Conservation (phyloP, 2,888 invertebrate genomes). For the Papilio protenor region DNA sequence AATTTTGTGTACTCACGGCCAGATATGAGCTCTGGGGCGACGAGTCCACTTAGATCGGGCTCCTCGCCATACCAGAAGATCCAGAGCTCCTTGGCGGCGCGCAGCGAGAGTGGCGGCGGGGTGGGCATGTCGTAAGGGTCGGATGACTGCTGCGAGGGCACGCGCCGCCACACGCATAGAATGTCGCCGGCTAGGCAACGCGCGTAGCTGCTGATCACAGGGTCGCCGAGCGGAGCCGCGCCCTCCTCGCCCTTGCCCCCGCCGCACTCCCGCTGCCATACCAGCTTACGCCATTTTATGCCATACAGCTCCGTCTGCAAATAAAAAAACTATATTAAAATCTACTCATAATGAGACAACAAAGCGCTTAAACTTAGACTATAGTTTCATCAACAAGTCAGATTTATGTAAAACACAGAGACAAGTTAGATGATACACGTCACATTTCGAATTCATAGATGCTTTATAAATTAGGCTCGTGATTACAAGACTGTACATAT, state of each 20-base stretch:
- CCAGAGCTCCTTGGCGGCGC: slow-evolving; percentile 98
- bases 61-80: slow-evolving; percentile 99
- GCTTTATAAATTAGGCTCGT: background rate
- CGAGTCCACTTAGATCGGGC: slow-evolving; percentile 93
- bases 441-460: background rate
- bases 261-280: slow-evolving; percentile 89
- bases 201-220: slow-evolving; percentile 95
- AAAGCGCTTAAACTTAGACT: background rate
- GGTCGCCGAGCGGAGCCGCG: slow-evolving; percentile 92
- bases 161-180: slow-evolving; percentile 98
- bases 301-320: slow-evolving; percentile 98
- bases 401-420: background rate
- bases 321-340: slow-evolving; percentile 25
- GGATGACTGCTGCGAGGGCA: slow-evolving; percentile 83
- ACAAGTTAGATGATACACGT: background rate
- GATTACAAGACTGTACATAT: background rate
- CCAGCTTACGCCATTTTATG: slow-evolving; percentile 99
- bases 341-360: background rate
- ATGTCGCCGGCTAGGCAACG: slow-evolving; percentile 97
- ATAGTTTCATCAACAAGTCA: background rate
- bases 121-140: slow-evolving; percentile 81
- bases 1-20: slow-evolving; percentile 88
- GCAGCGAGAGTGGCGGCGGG: slow-evolving; percentile 91
- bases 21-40: slow-evolving; percentile 92
- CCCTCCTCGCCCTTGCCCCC: slow-evolving; percentile 70